Evolutionary conservation across 1,140 invertebrate genomes (phyloP).

Genomic region (Rhagoletis zephyria): DNA sequence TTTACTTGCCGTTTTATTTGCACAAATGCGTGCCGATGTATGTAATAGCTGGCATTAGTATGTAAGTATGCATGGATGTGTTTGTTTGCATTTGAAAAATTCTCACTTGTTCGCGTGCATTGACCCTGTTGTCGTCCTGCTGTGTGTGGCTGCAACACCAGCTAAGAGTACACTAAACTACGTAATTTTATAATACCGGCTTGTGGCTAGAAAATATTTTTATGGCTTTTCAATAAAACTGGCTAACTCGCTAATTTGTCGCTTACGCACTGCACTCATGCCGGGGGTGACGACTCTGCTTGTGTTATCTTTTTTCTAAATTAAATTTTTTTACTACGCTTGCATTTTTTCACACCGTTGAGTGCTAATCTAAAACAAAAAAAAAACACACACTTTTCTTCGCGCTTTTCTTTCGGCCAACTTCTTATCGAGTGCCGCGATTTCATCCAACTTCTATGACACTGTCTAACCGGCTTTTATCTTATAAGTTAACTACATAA

Average conservation of each 20-base stretch:
- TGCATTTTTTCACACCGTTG: neutral
- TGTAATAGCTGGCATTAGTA: neutral
- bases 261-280: neutral
- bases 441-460: neutral
- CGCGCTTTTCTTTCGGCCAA: neutral
- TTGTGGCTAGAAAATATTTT: neutral
- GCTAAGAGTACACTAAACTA: neutral
- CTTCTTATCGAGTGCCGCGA: neutral
- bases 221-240: neutral
- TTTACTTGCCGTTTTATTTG: too few relatives aligned
- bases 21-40: too few relatives aligned
- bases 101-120: neutral
- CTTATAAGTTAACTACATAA: neutral
- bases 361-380: neutral
- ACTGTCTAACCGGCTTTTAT: slow-evolving; percentile 17
- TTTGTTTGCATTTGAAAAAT: neutral
- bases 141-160: neutral
- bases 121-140: neutral
- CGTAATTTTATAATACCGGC: slow-evolving; percentile 7
- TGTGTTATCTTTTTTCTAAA: too few relatives aligned
- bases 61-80: neutral
- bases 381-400: neutral
- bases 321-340: neutral
- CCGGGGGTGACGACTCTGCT: too few relatives aligned
- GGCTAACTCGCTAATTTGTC: neutral